These are phyloP conservation scores for Zootoca vivipara DNA, from an alignment of 2,113 vertebrate genomes.

Conservation along the genomic window DNA sequence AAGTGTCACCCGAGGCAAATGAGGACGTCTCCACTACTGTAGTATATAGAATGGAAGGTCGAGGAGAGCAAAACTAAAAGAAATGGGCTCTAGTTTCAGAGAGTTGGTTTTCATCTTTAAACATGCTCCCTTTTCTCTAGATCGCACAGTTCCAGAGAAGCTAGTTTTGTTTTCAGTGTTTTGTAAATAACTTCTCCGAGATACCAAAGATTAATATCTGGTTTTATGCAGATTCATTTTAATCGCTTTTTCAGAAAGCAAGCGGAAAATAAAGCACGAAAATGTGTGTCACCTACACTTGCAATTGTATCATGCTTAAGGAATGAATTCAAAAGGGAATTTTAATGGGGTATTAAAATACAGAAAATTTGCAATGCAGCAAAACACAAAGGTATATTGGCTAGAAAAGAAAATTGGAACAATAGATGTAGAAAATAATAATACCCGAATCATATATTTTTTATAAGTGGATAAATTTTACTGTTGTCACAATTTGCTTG, in stretches of 20 bases:
- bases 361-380: neutral
- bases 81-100: conserved; percentile 69
- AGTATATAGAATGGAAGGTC: conserved; percentile 97
- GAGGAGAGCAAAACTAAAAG: conserved; percentile 82
- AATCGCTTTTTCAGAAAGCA: conserved; percentile 13
- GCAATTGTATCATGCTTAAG: neutral
- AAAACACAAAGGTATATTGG: neutral
- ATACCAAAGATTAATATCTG: conserved; percentile 47
- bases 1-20: conserved; percentile 93
- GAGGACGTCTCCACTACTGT: conserved; percentile 97
- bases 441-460: neutral
- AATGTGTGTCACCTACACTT: neutral
- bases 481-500: neutral
- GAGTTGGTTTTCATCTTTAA: conserved; percentile 58
- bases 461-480: neutral
- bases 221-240: conserved; percentile 6
- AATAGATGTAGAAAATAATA: neutral
- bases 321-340: conserved; percentile 5
- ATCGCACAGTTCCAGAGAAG: conserved; percentile 69
- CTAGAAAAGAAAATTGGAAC: neutral
- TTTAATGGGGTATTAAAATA: neutral
- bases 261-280: neutral
- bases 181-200: conserved; percentile 64
- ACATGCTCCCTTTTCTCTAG: conserved; percentile 67
- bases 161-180: conserved; percentile 59